These are phyloP conservation scores for Ganaspis brasiliensis DNA, from an alignment of 2,888 invertebrate species.

Conservation along the genomic window DNA sequence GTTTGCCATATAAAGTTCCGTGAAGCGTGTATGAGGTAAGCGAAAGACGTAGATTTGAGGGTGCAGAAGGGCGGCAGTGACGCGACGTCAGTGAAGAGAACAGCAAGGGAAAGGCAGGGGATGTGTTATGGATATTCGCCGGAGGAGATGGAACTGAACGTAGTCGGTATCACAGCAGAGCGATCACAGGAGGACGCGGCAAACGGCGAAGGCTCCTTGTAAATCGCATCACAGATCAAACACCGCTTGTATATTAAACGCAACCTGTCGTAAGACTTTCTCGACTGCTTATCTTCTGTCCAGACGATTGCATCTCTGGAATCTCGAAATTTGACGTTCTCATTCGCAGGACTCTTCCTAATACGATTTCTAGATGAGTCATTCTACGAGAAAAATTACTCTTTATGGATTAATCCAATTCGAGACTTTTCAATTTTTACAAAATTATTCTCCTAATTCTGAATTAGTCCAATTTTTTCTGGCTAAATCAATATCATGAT, in stretches of 20 bases:
- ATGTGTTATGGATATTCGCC: constrained; percentile 64
- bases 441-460: too few species aligned
- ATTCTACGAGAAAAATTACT: too few species aligned
- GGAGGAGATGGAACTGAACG: constrained; percentile 69
- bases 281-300: constrained; percentile 70
- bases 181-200: constrained; percentile 78
- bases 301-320: constrained; percentile 48
- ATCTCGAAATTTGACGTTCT: constrained; percentile 13
- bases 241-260: constrained; percentile 79
- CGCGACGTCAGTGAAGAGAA: constrained; percentile 4
- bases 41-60: constrained; percentile 72
- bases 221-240: constrained; percentile 80
- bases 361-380: not conserved
- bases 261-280: constrained; percentile 67
- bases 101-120: constrained; percentile 41
- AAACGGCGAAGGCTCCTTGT: constrained; percentile 70
- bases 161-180: constrained; percentile 79
- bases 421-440: too few species aligned
- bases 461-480: too few species aligned
- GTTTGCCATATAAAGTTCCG: constrained; percentile 66
- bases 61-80: constrained; percentile 55
- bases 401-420: too few species aligned
- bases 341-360: not conserved
- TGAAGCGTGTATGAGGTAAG: constrained; percentile 70
- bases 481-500: too few species aligned